These are phyloP conservation scores for Leptatherina wallacei DNA, from an alignment of 2,797 vertebrate genomes.

Conservation along the genomic window DNA sequence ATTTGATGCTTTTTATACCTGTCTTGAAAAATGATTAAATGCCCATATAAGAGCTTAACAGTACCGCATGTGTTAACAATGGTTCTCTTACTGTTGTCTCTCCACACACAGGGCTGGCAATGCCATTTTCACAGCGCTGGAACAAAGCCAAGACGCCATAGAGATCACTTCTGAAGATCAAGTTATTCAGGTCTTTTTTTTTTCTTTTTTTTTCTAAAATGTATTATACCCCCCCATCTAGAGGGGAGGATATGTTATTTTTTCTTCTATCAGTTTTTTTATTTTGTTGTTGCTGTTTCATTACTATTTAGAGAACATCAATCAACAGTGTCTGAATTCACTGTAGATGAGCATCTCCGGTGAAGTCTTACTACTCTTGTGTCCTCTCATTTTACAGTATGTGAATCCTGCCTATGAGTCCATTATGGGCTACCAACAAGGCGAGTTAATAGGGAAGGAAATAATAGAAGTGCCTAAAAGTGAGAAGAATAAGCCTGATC, in stretches of 20 bases:
- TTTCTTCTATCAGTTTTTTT: not conserved
- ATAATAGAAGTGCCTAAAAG: slow-evolving; percentile 96
- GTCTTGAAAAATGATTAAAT: not conserved
- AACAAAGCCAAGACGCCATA: slow-evolving; percentile 98
- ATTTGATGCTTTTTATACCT: not conserved
- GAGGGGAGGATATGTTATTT: slow-evolving; percentile 11
- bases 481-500: slow-evolving; percentile 96
- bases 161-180: slow-evolving; percentile 98
- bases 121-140: slow-evolving; percentile 94
- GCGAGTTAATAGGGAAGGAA: slow-evolving; percentile 95
- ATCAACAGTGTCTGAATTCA: slow-evolving; percentile 17
- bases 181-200: slow-evolving; percentile 89
- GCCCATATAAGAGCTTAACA: not conserved
- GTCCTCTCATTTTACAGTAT: slow-evolving; percentile 84
- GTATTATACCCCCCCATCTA: slow-evolving; percentile 6
- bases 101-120: slow-evolving; percentile 89
- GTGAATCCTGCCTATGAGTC: slow-evolving; percentile 96
- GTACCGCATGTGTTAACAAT: slow-evolving; percentile 23
- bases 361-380: slow-evolving; percentile 14
- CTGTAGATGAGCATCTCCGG: not conserved
- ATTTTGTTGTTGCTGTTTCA: not conserved
- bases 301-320: not conserved
- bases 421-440: slow-evolving; percentile 94
- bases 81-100: slow-evolving; percentile 38
- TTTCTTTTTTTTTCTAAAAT: not conserved